A percentile compares a stretch with the other conserved stretches of the same genome.
These are phyloP conservation scores for Drosophila monieri DNA, from an alignment of 2,888 invertebrate species.

Conservation along the genomic window DNA sequence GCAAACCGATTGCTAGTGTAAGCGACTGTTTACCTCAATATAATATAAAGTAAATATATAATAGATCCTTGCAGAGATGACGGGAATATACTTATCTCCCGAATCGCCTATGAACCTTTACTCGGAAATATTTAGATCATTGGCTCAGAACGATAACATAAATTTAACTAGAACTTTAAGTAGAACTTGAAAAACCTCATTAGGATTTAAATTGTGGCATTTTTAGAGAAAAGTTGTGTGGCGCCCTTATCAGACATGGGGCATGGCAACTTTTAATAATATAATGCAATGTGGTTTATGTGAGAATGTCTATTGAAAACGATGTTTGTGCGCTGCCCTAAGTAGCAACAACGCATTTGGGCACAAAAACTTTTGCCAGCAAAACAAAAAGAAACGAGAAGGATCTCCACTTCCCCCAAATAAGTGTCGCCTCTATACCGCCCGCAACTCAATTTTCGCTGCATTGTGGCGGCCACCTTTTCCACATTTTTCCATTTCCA, in stretches of 20 bases:
- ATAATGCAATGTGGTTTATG: constrained; percentile 44
- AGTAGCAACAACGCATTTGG: constrained; percentile 52
- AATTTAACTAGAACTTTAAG: constrained; percentile 9
- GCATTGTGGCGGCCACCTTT: constrained; percentile 20
- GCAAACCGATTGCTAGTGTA: neutral
- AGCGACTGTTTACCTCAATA: neutral
- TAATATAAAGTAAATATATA: neutral
- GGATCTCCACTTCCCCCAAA: constrained; percentile 6
- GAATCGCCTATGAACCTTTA: neutral
- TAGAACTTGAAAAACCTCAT: neutral
- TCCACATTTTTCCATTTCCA: constrained; percentile 17
- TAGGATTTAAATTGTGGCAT: constrained; percentile 10
- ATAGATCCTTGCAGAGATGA: neutral
- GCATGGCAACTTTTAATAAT: constrained; percentile 58
- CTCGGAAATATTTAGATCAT: neutral
- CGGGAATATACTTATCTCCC: too few species aligned
- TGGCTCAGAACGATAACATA: neutral
- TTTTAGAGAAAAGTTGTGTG: constrained; percentile 38
- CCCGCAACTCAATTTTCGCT: constrained; percentile 33
- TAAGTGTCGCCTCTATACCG: constrained; percentile 6
- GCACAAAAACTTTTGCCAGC: constrained; percentile 56
- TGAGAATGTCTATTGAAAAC: constrained; percentile 37
- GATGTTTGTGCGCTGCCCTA: constrained; percentile 35
- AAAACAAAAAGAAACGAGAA: constrained; percentile 35
- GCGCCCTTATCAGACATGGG: constrained; percentile 32